phyloP scores from a whole-genome alignment of 1,140 invertebrate genomes.

The Onthophagus taurus region DNA sequence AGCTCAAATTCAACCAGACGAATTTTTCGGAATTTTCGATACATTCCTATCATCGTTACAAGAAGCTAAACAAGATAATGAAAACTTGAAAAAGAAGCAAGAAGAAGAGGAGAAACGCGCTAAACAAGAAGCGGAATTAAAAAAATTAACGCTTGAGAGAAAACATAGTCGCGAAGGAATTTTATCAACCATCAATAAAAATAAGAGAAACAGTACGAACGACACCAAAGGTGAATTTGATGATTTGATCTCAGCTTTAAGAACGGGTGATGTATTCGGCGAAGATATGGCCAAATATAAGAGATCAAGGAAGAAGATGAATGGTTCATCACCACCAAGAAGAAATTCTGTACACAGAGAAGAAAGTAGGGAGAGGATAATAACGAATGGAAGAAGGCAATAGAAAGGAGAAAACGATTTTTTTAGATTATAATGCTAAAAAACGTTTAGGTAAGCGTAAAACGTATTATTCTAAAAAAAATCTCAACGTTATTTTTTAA shows the following conservation, averaged over 20 bases:
- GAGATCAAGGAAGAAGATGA: conserved; percentile 58
- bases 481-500: no score
- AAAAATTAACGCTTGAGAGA: conserved; percentile 78
- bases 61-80: conserved; percentile 85
- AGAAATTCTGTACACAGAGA: conserved; percentile 53
- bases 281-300: conserved; percentile 93
- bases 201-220: conserved; percentile 29
- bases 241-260: conserved; percentile 88
- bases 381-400: conserved; percentile 33
- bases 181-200: conserved; percentile 46
- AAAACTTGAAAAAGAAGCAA: conserved; percentile 69
- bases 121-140: conserved; percentile 83
- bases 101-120: conserved; percentile 88
- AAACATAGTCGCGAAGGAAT: conserved; percentile 67
- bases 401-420: no score
- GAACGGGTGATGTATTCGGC: conserved; percentile 94
- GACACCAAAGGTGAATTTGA: conserved; percentile 87
- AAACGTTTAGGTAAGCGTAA: no score
- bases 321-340: conserved; percentile 47
- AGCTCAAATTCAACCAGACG: conserved; percentile 79
- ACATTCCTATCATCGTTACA: conserved; percentile 74
- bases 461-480: no score
- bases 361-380: conserved; percentile 57
- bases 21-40: conserved; percentile 94
- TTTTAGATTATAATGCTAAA: no score